phyloP scores from a whole-genome alignment of 1,140 invertebrate species.

The Maniola jurtina region DNA sequence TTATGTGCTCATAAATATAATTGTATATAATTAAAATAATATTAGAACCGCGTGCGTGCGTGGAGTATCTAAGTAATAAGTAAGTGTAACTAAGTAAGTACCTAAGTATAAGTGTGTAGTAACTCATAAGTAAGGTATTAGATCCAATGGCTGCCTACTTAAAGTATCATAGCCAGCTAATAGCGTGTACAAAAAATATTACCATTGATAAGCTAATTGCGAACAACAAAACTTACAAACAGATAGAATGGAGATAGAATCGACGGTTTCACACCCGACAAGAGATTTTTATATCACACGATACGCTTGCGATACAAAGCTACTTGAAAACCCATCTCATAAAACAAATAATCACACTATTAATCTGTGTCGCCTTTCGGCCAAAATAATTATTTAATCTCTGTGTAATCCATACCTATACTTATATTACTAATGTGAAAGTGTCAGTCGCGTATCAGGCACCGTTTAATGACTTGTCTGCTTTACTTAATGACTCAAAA shows the following conservation, averaged over 20 bases:
- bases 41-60: background rate
- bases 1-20: background rate
- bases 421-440: too few species aligned
- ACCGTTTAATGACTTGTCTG: too few species aligned
- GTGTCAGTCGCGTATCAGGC: too few species aligned
- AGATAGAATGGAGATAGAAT: conserved; percentile 50
- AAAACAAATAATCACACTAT: background rate
- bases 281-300: conserved; percentile 30
- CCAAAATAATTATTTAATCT: too few species aligned
- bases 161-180: conserved; percentile 16
- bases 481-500: too few species aligned
- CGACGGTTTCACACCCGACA: conserved; percentile 43
- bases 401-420: too few species aligned
- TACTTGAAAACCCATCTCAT: background rate
- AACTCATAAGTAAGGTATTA: background rate
- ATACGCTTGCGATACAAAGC: conserved; percentile 18
- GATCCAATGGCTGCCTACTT: conserved; percentile 10
- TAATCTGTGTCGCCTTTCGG: too few species aligned
- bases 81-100: too few species aligned
- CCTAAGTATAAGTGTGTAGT: too few species aligned
- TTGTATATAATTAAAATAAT: conserved; percentile 1
- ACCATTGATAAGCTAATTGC: conserved; percentile 64
- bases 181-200: conserved; percentile 29
- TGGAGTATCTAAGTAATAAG: background rate
- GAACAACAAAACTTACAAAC: conserved; percentile 47